These are phyloP conservation scores for Actinia tenebrosa DNA, from an alignment of 64 coral and sea anemone species.

Conservation along the genomic window DNA sequence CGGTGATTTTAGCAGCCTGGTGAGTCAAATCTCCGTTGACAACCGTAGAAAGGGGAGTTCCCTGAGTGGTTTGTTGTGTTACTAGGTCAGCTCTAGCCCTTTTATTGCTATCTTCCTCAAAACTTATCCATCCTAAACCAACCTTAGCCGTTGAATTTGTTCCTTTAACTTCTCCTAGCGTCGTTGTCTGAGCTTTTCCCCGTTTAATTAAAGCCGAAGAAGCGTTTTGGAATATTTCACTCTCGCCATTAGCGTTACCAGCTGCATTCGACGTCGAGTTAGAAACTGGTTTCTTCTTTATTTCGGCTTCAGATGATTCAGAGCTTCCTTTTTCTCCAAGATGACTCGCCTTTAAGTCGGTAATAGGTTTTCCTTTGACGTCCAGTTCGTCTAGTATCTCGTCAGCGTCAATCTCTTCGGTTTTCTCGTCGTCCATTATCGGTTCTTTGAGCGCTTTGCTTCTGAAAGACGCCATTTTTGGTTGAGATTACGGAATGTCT, in stretches of 20 bases:
- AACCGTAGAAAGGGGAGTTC: not conserved
- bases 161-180: not conserved
- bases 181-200: not conserved
- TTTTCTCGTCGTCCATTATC: constrained; percentile 22
- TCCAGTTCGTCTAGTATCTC: not conserved
- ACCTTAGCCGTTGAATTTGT: not conserved
- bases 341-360: not conserved
- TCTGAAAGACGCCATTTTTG: constrained; percentile 14
- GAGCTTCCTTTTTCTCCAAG: not conserved
- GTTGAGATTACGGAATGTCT: not conserved
- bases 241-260: constrained; percentile 11
- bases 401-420: constrained; percentile 6
- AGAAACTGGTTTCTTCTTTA: constrained; percentile 8
- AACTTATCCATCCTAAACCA: constrained; percentile 9
- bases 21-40: constrained; percentile 24
- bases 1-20: not conserved
- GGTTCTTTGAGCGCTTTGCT: constrained; percentile 11
- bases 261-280: not conserved
- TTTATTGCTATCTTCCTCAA: constrained; percentile 15
- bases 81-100: not conserved
- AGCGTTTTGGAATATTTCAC: not conserved
- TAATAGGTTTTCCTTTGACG: not conserved
- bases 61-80: not conserved
- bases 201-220: constrained; percentile 1
- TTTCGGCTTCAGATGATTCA: not conserved